A percentile compares a stretch with the other conserved stretches of the same genome.
phyloP scores from a whole-genome alignment of 2,888 invertebrate species.

The Dilophus febrilis region DNA sequence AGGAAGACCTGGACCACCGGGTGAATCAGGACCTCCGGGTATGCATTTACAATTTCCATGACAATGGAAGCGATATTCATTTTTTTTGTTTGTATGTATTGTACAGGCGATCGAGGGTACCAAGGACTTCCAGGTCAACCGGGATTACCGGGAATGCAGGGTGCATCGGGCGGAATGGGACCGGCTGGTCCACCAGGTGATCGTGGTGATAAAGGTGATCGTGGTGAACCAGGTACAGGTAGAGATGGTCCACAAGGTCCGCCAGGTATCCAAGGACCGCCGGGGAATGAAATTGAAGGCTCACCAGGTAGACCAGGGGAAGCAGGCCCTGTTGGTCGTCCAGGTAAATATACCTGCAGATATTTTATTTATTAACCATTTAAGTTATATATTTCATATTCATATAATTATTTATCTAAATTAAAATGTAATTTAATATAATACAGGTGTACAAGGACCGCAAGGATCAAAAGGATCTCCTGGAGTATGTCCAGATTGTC shows the following conservation, averaged over 20 bases:
- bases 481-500: constrained; percentile 23
- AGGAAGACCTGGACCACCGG: constrained; percentile 34
- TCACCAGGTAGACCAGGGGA: constrained; percentile 55
- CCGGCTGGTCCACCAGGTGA: constrained; percentile 39
- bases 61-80: not conserved
- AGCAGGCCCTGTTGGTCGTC: constrained; percentile 54
- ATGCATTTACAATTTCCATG: not conserved
- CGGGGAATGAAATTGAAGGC: constrained; percentile 48
- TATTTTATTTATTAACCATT: constrained; percentile 8
- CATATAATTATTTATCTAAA: constrained; percentile 18
- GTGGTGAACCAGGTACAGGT: constrained; percentile 53
- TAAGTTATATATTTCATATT: constrained; percentile 1
- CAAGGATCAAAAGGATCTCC: constrained; percentile 42
- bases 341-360: constrained; percentile 33
- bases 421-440: constrained; percentile 3
- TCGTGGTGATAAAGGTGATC: constrained; percentile 56
- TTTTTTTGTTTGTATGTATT: not conserved
- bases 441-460: constrained; percentile 43
- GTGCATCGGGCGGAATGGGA: constrained; percentile 52
- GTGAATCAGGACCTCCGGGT: constrained; percentile 53
- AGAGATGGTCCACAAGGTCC: constrained; percentile 56
- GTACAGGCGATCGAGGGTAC: constrained; percentile 54
- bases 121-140: constrained; percentile 51
- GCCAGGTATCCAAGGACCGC: constrained; percentile 48
- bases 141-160: constrained; percentile 38